These are phyloP conservation scores for Chloroceryle amazona DNA, from an alignment of 2,797 vertebrate species.

Conservation along the genomic window DNA sequence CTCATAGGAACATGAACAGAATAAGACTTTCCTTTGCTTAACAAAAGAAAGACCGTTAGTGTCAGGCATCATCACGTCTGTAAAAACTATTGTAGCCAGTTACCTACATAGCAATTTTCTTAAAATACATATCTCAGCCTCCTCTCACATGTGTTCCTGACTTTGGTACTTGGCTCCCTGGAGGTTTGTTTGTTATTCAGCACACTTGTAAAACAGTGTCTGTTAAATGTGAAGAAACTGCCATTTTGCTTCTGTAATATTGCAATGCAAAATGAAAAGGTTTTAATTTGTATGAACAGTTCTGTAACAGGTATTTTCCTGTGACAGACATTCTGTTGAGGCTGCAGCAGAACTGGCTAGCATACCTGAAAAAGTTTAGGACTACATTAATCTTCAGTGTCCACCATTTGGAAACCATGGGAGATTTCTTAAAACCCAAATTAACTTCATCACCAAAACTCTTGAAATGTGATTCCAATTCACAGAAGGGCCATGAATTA, in stretches of 20 bases:
- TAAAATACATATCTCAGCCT: background rate
- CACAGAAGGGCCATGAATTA: constrained; percentile 26
- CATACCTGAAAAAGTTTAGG: constrained; percentile 39
- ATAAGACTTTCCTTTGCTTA: background rate
- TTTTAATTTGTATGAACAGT: constrained; percentile 74
- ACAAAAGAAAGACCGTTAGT: constrained; percentile 20
- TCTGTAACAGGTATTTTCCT: constrained; percentile 72
- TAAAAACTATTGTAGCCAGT: background rate
- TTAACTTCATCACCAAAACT: background rate
- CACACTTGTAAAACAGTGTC: constrained; percentile 62
- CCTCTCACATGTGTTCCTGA: constrained; percentile 54
- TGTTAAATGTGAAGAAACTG: constrained; percentile 76
- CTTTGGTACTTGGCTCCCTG: constrained; percentile 52
- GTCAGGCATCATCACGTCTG: background rate
- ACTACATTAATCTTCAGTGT: constrained; percentile 40
- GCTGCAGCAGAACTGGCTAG: constrained; percentile 61
- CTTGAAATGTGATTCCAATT: background rate
- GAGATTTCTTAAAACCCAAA: constrained; percentile 65
- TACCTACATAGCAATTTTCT: background rate
- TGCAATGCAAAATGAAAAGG: constrained; percentile 71
- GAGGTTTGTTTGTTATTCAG: constrained; percentile 77
- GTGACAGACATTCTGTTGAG: constrained; percentile 64
- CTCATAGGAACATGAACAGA: background rate
- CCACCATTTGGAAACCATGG: constrained; percentile 47
- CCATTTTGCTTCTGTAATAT: constrained; percentile 75